A percentile compares a stretch with the other conserved stretches of the same genome.
Conservation (phyloP, 2,888 invertebrate species). For the Tetropium fuscum region DNA sequence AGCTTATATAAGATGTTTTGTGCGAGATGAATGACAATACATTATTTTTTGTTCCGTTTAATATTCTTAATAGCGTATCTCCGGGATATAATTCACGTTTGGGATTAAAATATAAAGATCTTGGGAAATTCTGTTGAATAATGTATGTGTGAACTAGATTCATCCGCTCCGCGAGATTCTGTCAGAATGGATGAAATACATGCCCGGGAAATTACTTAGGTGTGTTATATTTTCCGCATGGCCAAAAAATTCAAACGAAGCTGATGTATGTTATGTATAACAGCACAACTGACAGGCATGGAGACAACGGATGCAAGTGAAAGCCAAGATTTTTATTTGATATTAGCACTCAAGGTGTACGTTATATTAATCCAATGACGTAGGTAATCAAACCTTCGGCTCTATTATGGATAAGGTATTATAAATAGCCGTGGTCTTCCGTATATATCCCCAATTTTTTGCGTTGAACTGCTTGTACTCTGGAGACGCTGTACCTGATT, state of each 20-base stretch:
- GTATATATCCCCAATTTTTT: neutral
- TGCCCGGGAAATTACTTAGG: conserved; percentile 12
- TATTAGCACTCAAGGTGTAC: too few relatives aligned
- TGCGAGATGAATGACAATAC: conserved; percentile 25
- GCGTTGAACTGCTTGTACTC: conserved; percentile 1
- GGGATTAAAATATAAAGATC: conserved; percentile 25
- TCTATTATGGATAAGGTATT: too few relatives aligned
- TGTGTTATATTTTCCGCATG: neutral
- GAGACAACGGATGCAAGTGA: neutral
- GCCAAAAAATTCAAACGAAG: neutral
- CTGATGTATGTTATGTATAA: neutral
- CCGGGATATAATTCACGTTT: conserved; percentile 23
- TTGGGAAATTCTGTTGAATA: conserved; percentile 15
- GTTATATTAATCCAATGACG: too few relatives aligned
- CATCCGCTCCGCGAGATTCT: conserved; percentile 8
- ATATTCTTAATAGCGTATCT: conserved; percentile 26
- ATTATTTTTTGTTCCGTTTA: conserved; percentile 23
- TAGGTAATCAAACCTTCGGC: too few relatives aligned
- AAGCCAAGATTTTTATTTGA: neutral
- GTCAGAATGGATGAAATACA: conserved; percentile 11
- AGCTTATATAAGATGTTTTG: conserved; percentile 23
- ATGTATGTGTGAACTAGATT: conserved; percentile 21
- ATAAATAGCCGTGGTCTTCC: too few relatives aligned
- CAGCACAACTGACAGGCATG: neutral
- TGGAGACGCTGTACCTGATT: neutral